Evolutionary conservation across 2,113 vertebrate genomes (phyloP).

Genomic region (Euleptes europaea): DNA sequence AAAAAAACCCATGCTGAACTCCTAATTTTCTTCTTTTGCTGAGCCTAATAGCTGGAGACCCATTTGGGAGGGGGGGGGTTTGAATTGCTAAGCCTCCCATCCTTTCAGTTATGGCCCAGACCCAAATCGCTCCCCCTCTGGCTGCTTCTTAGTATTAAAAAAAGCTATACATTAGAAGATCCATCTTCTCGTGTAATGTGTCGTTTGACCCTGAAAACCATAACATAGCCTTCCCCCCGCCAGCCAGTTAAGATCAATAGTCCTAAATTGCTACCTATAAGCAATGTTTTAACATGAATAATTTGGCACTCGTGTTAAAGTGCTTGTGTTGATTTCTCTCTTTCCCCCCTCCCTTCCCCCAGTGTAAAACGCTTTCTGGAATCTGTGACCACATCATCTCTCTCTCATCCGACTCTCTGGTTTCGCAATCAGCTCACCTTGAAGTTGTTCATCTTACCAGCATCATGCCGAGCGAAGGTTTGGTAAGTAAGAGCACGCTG

Average conservation of each 20-base stretch:
- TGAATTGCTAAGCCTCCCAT: too few relatives aligned
- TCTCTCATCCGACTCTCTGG: slow-evolving; percentile 88
- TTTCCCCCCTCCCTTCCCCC: neutral
- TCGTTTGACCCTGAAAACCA: too few relatives aligned
- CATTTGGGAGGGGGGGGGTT: too few relatives aligned
- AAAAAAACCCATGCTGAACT: too few relatives aligned
- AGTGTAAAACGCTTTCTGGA: slow-evolving; percentile 93
- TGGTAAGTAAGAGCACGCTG: slow-evolving; percentile 78
- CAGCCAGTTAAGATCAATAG: neutral
- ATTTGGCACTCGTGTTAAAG: neutral
- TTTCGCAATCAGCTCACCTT: slow-evolving; percentile 86
- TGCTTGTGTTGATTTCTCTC: slow-evolving; percentile 28
- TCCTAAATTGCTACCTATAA: neutral
- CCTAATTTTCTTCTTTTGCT: too few relatives aligned
- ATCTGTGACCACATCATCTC: slow-evolving; percentile 95
- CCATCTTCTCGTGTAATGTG: too few relatives aligned
- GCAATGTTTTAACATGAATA: neutral
- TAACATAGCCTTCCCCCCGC: too few relatives aligned
- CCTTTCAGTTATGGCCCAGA: too few relatives aligned
- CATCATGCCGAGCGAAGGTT: slow-evolving; percentile 87
- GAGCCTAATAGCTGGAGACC: too few relatives aligned
- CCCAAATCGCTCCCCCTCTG: too few relatives aligned
- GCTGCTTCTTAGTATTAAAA: too few relatives aligned
- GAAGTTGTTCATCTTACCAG: slow-evolving; percentile 86
- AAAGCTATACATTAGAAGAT: too few relatives aligned